phyloP scores from a whole-genome alignment of 2,888 invertebrate genomes.

The Sipha maydis region DNA sequence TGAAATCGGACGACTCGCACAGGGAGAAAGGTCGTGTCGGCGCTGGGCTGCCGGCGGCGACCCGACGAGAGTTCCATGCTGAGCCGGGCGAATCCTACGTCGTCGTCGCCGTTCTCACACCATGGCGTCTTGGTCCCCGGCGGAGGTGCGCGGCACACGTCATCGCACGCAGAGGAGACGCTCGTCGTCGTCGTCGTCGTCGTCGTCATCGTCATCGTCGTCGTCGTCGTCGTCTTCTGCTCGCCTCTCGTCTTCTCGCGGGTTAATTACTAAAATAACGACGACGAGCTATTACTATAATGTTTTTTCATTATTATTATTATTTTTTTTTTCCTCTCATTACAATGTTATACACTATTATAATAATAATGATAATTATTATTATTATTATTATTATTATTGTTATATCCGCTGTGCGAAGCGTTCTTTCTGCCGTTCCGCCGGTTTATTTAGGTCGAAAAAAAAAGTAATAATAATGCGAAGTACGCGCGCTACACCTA shows the following conservation, averaged over 20 bases:
- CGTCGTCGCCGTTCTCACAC: constrained; percentile 27
- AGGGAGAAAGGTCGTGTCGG: constrained; percentile 45
- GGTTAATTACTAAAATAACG: background rate
- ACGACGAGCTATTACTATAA: background rate
- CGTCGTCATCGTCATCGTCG: background rate
- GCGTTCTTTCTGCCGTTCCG: too few species aligned
- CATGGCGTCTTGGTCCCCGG: constrained; percentile 21
- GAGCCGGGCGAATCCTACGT: constrained; percentile 39
- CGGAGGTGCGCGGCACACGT: too few species aligned
- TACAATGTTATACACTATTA: too few species aligned
- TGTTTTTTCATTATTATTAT: too few species aligned
- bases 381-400: too few species aligned
- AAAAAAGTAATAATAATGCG: too few species aligned
- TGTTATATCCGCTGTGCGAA: too few species aligned
- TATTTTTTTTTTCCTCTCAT: background rate
- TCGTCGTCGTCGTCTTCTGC: background rate
- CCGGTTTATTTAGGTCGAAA: too few species aligned
- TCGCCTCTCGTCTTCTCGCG: background rate
- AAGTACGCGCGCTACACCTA: too few species aligned
- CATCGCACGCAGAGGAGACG: background rate
- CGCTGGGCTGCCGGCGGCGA: constrained; percentile 41
- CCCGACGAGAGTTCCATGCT: constrained; percentile 28
- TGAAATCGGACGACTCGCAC: constrained; percentile 36
- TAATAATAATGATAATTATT: too few species aligned
- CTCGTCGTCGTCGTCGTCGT: too few species aligned